phyloP scores from a whole-genome alignment of 1,140 invertebrate species.

The Caenorhabditis brenneri region DNA sequence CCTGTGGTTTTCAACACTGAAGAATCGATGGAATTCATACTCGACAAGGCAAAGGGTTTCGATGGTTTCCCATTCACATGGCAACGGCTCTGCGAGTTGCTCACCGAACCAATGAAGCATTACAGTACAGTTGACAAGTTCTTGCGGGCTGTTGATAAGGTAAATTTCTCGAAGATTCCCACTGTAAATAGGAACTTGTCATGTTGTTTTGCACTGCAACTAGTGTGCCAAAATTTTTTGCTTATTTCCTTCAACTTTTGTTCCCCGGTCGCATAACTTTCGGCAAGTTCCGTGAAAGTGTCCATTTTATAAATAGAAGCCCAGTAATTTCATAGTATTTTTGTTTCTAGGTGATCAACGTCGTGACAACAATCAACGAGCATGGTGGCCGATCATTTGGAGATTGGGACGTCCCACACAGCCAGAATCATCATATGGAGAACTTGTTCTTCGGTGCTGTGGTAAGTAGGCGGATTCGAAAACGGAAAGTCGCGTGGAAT shows the following conservation, averaged over 20 bases:
- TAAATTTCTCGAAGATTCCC: too few relatives aligned
- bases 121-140: conserved; percentile 14
- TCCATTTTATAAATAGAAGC: too few relatives aligned
- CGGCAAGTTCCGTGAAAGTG: too few relatives aligned
- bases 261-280: too few relatives aligned
- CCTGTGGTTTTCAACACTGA: conserved; percentile 16
- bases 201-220: too few relatives aligned
- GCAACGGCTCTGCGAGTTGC: conserved; percentile 4
- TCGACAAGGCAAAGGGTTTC: not conserved
- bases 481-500: too few relatives aligned
- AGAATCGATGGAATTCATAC: conserved; percentile 19
- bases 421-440: not conserved
- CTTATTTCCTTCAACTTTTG: too few relatives aligned
- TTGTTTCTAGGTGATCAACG: not conserved
- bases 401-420: conserved; percentile 9
- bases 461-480: too few relatives aligned
- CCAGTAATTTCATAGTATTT: not conserved
- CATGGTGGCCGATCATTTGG: conserved; percentile 9
- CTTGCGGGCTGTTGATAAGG: conserved; percentile 19
- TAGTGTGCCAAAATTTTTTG: too few relatives aligned
- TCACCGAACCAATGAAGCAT: conserved; percentile 9
- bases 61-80: conserved; percentile 20
- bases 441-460: not conserved
- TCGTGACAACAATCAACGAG: conserved; percentile 1
- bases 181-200: too few relatives aligned